A percentile compares a stretch with the other conserved stretches of the same genome.
These are phyloP conservation scores for Gryllus longicercus DNA, from an alignment of 2,888 invertebrate species.

Conservation along the genomic window DNA sequence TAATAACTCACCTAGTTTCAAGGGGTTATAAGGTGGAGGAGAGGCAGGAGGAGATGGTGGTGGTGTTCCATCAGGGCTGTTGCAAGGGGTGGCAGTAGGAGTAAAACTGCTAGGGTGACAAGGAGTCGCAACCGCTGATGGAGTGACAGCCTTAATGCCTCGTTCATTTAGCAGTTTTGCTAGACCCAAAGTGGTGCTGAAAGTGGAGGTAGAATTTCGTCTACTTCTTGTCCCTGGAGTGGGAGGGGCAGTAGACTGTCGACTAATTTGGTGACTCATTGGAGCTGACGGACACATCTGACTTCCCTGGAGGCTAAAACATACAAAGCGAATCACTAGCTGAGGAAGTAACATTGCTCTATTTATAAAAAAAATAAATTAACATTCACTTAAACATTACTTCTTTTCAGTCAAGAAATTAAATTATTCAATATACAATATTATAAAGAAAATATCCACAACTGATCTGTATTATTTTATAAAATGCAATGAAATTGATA, in stretches of 20 bases:
- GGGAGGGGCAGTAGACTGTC: slow-evolving; percentile 48
- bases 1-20: slow-evolving; percentile 50
- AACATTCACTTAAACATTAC: too few relatives aligned
- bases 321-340: not conserved
- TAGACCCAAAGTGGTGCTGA: slow-evolving; percentile 68
- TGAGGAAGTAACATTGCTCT: too few relatives aligned
- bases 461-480: too few relatives aligned
- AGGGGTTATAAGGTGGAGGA: slow-evolving; percentile 56
- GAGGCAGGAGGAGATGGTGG: slow-evolving; percentile 56
- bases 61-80: slow-evolving; percentile 74
- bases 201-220: slow-evolving; percentile 75
- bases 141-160: slow-evolving; percentile 70
- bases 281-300: slow-evolving; percentile 63
- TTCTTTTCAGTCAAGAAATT: too few relatives aligned
- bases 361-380: too few relatives aligned
- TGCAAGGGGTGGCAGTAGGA: slow-evolving; percentile 84
- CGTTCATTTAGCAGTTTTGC: slow-evolving; percentile 75
- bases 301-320: slow-evolving; percentile 55
- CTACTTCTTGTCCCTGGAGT: slow-evolving; percentile 59
- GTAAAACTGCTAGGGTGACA: slow-evolving; percentile 61
- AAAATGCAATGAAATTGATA: too few relatives aligned
- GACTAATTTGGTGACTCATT: slow-evolving; percentile 41
- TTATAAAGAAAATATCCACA: too few relatives aligned
- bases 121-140: slow-evolving; percentile 63
- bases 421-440: too few relatives aligned